phyloP scores from a whole-genome alignment of 2,113 vertebrate genomes.

The Paedocypris sp. region DNA sequence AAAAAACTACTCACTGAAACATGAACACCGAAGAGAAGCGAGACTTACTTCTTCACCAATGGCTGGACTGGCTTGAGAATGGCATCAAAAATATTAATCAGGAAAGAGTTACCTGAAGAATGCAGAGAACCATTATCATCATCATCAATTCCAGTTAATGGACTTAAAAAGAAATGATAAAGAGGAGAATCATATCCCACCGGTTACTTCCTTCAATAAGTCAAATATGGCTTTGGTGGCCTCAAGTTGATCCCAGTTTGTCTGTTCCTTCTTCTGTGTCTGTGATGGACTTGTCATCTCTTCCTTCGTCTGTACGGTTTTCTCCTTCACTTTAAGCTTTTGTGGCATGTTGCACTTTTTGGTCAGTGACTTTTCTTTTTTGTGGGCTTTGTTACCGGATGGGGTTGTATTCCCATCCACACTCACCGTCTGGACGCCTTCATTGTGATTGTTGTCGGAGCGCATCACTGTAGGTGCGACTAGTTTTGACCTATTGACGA shows the following conservation, averaged over 20 bases:
- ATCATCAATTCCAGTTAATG: neutral
- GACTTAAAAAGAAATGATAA: neutral
- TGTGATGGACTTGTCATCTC: conserved; percentile 27
- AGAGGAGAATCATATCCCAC: conserved; percentile 40
- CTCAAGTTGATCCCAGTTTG: conserved; percentile 47
- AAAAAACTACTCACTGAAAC: neutral
- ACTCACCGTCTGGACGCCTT: conserved; percentile 3
- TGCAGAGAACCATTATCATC: neutral
- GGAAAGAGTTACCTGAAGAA: conserved; percentile 55
- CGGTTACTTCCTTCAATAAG: conserved; percentile 64
- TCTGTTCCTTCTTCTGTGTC: conserved; percentile 37
- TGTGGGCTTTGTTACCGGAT: conserved; percentile 22
- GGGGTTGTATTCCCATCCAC: conserved; percentile 8
- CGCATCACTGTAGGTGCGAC: neutral
- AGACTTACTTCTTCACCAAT: conserved; percentile 58
- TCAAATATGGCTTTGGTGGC: conserved; percentile 61
- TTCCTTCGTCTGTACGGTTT: conserved; percentile 24
- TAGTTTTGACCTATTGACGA: neutral
- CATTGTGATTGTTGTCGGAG: conserved; percentile 2
- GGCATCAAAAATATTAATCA: conserved; percentile 54
- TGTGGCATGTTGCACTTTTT: conserved; percentile 23
- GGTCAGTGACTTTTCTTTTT: conserved; percentile 40
- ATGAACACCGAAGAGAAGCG: neutral
- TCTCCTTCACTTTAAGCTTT: conserved; percentile 42
- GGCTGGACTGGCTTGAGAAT: conserved; percentile 55